Evolutionary conservation across 2,888 invertebrate genomes (phyloP).

Genomic region (Phalera bucephala): DNA sequence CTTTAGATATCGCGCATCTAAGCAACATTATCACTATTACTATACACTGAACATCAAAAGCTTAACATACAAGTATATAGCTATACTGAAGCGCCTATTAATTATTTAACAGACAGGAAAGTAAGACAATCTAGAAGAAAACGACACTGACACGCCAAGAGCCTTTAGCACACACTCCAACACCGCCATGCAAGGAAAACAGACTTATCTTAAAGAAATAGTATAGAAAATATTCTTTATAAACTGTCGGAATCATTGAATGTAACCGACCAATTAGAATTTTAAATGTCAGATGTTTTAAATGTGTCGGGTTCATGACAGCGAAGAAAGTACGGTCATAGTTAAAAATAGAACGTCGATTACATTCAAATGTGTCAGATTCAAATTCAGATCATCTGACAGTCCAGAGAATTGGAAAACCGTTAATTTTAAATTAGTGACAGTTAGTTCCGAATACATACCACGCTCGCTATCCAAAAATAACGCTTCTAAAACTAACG

Average conservation of each 20-base stretch:
- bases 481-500: slow-evolving; percentile 61
- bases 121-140: slow-evolving; percentile 59
- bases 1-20: slow-evolving; percentile 58
- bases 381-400: slow-evolving; percentile 5
- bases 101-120: slow-evolving; percentile 42
- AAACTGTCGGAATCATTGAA: no score
- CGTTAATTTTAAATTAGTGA: slow-evolving; percentile 74
- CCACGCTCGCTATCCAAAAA: slow-evolving; percentile 72
- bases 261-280: no score
- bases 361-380: slow-evolving; percentile 2
- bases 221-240: slow-evolving; percentile 6
- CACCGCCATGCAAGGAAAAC: slow-evolving; percentile 55
- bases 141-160: slow-evolving; percentile 75
- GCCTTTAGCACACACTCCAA: slow-evolving; percentile 45
- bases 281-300: no score
- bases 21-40: slow-evolving; percentile 56
- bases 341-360: background rate
- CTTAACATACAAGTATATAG: slow-evolving; percentile 55
- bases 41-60: slow-evolving; percentile 77
- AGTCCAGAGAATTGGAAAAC: slow-evolving; percentile 14
- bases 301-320: no score
- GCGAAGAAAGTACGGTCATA: no score
- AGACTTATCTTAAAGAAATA: no score
- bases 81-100: slow-evolving; percentile 50
- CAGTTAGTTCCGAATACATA: slow-evolving; percentile 59